Evolutionary conservation across 2,888 invertebrate genomes (phyloP).

Genomic region (Brachylomia viminalis): DNA sequence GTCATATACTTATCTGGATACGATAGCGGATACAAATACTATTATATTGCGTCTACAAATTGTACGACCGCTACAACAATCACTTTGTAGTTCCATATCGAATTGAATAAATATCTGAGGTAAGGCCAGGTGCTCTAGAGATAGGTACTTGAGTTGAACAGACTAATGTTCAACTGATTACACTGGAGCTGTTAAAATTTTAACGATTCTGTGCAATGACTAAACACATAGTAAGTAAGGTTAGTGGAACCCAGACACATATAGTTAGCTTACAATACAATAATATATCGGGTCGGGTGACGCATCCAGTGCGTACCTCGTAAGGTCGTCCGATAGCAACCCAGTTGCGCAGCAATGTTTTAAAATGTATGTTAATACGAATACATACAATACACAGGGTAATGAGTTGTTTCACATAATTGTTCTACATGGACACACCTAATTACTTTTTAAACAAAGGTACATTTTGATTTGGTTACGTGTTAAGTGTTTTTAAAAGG

Average conservation of each 20-base stretch:
- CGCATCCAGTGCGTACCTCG: constrained; percentile 71
- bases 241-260: constrained; percentile 80
- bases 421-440: constrained; percentile 15
- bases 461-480: neutral
- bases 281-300: constrained; percentile 71
- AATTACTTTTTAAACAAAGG: constrained; percentile 30
- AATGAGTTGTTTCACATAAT: constrained; percentile 41
- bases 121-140: constrained; percentile 21
- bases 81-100: constrained; percentile 46
- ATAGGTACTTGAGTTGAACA: constrained; percentile 17
- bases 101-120: constrained; percentile 39
- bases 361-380: constrained; percentile 61
- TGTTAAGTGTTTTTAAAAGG: neutral
- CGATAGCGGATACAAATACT: constrained; percentile 52
- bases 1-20: constrained; percentile 53
- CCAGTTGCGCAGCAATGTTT: constrained; percentile 80
- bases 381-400: constrained; percentile 31
- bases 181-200: constrained; percentile 58
- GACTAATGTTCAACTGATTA: constrained; percentile 17
- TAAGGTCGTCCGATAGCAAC: constrained; percentile 76
- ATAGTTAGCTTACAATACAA: constrained; percentile 73
- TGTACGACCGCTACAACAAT: constrained; percentile 48
- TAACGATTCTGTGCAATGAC: constrained; percentile 73
- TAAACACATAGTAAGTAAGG: constrained; percentile 75
- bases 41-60: constrained; percentile 52